These are phyloP conservation scores for Ctenoplectra terminalis DNA, from an alignment of 1,140 invertebrate species.

Conservation along the genomic window DNA sequence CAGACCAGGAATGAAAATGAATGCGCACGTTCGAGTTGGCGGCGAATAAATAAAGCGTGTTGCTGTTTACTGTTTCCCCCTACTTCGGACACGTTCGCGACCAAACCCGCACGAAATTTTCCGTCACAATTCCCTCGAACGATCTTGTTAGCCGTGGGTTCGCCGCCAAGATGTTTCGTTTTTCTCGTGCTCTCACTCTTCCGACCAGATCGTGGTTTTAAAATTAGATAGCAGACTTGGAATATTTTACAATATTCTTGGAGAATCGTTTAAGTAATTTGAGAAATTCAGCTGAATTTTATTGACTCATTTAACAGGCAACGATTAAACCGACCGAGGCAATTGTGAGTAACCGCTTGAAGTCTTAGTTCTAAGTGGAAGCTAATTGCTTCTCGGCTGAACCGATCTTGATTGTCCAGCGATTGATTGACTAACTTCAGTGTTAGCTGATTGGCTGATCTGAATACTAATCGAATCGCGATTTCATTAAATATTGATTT, in stretches of 20 bases:
- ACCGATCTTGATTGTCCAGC: constrained; percentile 18
- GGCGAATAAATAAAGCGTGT: constrained; percentile 42
- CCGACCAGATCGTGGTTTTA: too few relatives aligned
- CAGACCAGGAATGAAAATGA: constrained; percentile 44
- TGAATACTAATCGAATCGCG: not conserved
- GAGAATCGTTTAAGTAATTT: not conserved
- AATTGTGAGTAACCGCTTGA: not conserved
- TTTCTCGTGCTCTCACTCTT: too few relatives aligned
- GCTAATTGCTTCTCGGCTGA: constrained; percentile 1
- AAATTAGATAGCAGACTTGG: not conserved
- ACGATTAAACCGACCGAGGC: not conserved
- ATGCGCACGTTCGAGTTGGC: constrained; percentile 20
- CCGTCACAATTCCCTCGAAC: constrained; percentile 1
- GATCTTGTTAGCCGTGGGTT: constrained; percentile 19
- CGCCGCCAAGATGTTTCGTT: not conserved
- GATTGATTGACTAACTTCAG: constrained; percentile 17
- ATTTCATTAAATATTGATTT: not conserved
- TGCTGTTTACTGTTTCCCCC: constrained; percentile 29
- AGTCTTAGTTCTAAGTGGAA: not conserved
- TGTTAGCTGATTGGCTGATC: constrained; percentile 2
- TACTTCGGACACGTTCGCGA: not conserved
- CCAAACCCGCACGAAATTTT: constrained; percentile 6
- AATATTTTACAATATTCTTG: not conserved
- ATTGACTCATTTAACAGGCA: not conserved
- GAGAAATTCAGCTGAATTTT: too few relatives aligned